Conservation (phyloP, 2,888 invertebrate genomes). For the Venusia cambrica region DNA sequence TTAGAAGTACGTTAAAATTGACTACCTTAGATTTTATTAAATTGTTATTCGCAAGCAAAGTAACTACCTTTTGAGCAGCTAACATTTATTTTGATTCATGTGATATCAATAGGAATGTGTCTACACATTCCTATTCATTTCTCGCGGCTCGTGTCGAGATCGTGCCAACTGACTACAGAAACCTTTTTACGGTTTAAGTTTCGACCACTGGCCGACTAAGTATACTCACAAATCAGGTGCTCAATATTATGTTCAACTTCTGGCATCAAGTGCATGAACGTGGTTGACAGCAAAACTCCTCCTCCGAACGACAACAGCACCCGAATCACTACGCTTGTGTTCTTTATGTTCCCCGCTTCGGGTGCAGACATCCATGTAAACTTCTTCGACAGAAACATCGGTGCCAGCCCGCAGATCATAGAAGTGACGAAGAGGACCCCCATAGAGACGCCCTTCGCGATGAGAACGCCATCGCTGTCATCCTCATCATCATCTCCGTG, state of each 20-base stretch:
- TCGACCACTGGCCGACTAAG: too few species aligned
- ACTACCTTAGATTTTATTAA: too few species aligned
- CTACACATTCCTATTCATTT: too few species aligned
- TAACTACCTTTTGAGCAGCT: too few species aligned
- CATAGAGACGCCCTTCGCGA: conserved; percentile 91
- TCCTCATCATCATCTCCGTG: conserved; percentile 35
- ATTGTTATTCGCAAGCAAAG: too few species aligned
- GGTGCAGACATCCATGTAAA: conserved; percentile 81
- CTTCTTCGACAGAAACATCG: conserved; percentile 85
- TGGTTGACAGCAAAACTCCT: conserved; percentile 91
- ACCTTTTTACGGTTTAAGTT: too few species aligned
- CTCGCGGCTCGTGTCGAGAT: too few species aligned
- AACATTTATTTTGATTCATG: too few species aligned
- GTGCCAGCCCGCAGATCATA: conserved; percentile 87
- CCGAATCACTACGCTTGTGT: conserved; percentile 78
- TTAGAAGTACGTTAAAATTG: too few species aligned
- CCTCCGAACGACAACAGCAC: conserved; percentile 90
- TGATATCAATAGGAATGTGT: too few species aligned
- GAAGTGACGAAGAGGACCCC: conserved; percentile 88
- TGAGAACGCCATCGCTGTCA: conserved; percentile 71
- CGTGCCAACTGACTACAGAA: too few species aligned
- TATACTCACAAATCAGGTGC: conserved; percentile 76
- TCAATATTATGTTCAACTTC: conserved; percentile 87
- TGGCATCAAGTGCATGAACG: conserved; percentile 90
- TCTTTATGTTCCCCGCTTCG: conserved; percentile 71